These are phyloP conservation scores for Glaucomys volans DNA, from an alignment of 2,113 vertebrate species.

Conservation along the genomic window DNA sequence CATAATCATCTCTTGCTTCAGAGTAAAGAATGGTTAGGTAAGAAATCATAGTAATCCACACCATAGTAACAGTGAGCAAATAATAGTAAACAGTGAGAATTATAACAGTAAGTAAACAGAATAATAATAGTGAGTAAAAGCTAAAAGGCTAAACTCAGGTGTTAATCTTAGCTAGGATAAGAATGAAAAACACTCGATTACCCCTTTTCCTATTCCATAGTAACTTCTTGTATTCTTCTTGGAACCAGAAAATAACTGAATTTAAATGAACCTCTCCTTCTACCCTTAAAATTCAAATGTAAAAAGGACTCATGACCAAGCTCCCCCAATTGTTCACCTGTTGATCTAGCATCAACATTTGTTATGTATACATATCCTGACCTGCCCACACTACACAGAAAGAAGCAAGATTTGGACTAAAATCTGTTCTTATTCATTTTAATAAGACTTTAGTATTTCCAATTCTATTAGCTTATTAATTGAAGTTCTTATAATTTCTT, in stretches of 20 bases:
- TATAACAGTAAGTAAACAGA: no score
- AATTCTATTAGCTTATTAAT: not conserved
- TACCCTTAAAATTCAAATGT: not conserved
- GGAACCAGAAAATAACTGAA: not conserved
- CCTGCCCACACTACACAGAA: not conserved
- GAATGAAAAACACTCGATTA: not conserved
- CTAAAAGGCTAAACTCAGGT: not conserved
- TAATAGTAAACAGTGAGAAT: not conserved
- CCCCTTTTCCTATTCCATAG: not conserved
- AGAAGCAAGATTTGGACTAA: constrained; percentile 1
- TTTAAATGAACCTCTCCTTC: not conserved
- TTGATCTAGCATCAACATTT: not conserved
- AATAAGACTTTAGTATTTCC: not conserved
- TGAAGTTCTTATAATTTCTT: not conserved
- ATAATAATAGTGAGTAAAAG: not conserved
- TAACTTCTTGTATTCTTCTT: not conserved
- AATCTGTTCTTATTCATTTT: not conserved
- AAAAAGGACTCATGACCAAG: not conserved
- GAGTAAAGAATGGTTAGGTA: not conserved
- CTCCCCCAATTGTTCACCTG: not conserved
- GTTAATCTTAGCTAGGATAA: not conserved
- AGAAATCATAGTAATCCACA: not conserved
- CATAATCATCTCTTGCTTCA: not conserved
- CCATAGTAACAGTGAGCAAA: not conserved
- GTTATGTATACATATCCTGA: not conserved